Conservation (phyloP, 2,888 invertebrate genomes). For the Drosophila limbata region DNA sequence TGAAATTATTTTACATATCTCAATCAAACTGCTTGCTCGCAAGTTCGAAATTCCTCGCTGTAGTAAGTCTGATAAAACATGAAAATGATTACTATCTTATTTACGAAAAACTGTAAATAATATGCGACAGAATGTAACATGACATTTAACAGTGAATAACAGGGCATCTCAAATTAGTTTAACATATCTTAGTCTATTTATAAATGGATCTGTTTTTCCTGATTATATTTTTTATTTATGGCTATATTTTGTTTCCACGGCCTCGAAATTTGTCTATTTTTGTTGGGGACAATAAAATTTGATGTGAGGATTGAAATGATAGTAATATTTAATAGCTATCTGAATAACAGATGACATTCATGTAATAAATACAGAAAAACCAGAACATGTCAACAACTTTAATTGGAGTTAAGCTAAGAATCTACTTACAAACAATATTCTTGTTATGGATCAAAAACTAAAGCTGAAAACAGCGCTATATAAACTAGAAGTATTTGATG, state of each 20-base stretch:
- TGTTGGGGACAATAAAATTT: neutral
- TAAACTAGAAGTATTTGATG: neutral
- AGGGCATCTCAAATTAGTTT: neutral
- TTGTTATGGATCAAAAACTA: neutral
- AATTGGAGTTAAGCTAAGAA: neutral
- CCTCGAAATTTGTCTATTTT: slow-evolving; percentile 3
- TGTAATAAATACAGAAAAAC: neutral
- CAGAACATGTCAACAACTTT: slow-evolving; percentile 8
- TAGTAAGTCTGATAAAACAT: neutral
- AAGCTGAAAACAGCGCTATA: neutral
- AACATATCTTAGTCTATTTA: neutral
- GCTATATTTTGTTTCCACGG: slow-evolving; percentile 10
- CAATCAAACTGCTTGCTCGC: neutral
- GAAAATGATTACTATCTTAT: neutral
- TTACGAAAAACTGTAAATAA: too few relatives aligned
- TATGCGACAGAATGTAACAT: neutral
- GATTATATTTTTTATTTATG: slow-evolving; percentile 19
- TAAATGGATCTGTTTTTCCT: neutral
- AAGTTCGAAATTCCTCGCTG: neutral
- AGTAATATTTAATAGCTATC: too few relatives aligned
- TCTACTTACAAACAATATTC: slow-evolving; percentile 3
- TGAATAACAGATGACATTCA: neutral
- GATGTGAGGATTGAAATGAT: too few relatives aligned
- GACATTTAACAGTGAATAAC: neutral
- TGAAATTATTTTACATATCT: neutral